Evolutionary conservation across 2,888 invertebrate genomes (phyloP), one percentile per base, ranked within the genome.

Genomic region (Colostygia pectinataria): DNA sequence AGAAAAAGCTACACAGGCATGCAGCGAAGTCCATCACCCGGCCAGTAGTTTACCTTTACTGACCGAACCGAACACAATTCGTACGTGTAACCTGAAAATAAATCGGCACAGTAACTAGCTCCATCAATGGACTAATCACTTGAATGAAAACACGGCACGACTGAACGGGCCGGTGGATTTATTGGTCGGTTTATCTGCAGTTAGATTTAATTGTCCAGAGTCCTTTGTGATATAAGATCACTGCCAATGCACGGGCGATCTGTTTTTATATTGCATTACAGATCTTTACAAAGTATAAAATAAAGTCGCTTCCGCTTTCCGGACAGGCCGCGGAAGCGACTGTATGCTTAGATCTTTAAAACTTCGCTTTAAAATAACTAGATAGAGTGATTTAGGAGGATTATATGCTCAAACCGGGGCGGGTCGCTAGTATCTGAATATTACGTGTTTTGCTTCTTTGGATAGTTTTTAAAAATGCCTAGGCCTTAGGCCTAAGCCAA

Each of bases 141-240:
- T 46, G 34, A 52, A 52, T 34, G 45, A 33, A 46, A 42, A 47
- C 38, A 43, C 51, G 41, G 32, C 29, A 32, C 42, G 34, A 24
- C 38, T 42, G 41, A 42, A 38, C 38, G 25, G 20, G n/a, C 8
- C n/a, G 5, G 20, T 14, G 31, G 41, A 28, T 40, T 41, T 40
- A 29, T 28, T 44, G 25, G 50, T 31, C n/a, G n/a, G n/a, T 44
- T 41, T 24, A 37, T 18, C 32, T 13, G 33, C 37, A 41, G 40
- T 50, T 29, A 45, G 42, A 42, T 42, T 46, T 29, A 41, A 46
- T 46, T 38, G 33, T 7, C 4, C 36, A 28, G 24, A 24, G 25
- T 52, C 28, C 25, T 41, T 42, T 46, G 23, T 46, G 33, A 38
- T 42, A 41, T 46, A 45, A 37, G 23, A 40, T 34, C 33, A 34